Evolutionary conservation across 2,797 vertebrate genomes (phyloP).

Genomic region (Cyprinella venusta): DNA sequence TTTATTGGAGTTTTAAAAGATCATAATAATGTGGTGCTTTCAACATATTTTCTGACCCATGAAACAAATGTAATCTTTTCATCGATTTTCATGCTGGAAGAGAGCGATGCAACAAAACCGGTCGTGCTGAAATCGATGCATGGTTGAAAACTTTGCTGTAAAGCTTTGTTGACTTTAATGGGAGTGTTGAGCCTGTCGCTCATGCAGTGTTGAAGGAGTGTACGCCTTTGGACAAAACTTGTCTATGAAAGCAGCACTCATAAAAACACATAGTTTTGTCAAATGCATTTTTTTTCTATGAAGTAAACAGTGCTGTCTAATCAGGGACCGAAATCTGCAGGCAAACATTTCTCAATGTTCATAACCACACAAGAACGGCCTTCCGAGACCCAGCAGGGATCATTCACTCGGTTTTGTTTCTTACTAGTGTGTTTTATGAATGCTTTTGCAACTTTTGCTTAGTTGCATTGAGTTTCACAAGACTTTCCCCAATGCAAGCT

Average conservation of each 20-base stretch:
- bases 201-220: no score
- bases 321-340: slow-evolving; percentile 47
- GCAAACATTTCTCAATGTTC: slow-evolving; percentile 46
- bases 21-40: no score
- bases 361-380: slow-evolving; percentile 46
- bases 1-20: background rate
- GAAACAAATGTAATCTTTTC: background rate
- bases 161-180: no score
- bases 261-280: slow-evolving; percentile 49
- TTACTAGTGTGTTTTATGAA: slow-evolving; percentile 20
- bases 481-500: background rate
- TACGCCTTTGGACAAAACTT: background rate
- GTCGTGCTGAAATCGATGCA: background rate
- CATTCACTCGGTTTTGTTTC: slow-evolving; percentile 29
- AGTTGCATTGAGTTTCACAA: slow-evolving; percentile 35
- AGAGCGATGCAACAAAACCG: background rate
- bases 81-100: background rate
- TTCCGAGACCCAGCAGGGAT: slow-evolving; percentile 41
- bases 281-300: slow-evolving; percentile 33
- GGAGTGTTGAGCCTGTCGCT: no score
- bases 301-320: slow-evolving; percentile 43
- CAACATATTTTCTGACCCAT: background rate
- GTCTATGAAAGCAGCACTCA: slow-evolving; percentile 15
- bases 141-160: background rate
- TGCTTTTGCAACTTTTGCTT: slow-evolving; percentile 14